Percentiles rank a stretch among this genome's conserved stretches.
These are phyloP conservation scores for Mionectes olivaceus DNA, from an alignment of 2,797 vertebrate genomes.

Conservation along the genomic window DNA sequence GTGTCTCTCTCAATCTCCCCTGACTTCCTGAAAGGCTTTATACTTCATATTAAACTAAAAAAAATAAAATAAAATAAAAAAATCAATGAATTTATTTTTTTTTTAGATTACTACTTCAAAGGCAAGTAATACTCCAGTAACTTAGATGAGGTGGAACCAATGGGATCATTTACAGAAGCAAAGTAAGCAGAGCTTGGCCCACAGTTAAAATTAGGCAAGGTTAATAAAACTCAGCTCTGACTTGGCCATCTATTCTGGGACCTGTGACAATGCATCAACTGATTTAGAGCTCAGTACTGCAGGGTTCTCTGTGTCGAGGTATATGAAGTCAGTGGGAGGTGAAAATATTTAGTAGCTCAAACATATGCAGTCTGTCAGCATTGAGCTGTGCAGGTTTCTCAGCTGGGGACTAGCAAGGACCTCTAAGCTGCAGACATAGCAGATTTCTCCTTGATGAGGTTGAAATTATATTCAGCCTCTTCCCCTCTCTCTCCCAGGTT, in stretches of 20 bases:
- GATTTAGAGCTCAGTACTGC: background rate
- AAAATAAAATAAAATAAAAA: too few relatives aligned
- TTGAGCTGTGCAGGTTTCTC: background rate
- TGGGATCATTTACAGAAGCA: background rate
- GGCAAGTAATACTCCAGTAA: background rate
- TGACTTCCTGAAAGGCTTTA: background rate
- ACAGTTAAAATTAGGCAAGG: background rate
- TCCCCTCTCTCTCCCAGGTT: background rate
- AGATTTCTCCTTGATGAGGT: background rate
- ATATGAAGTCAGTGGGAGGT: background rate
- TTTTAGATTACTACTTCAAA: background rate
- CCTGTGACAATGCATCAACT: background rate
- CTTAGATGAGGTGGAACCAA: background rate
- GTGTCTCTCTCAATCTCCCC: background rate
- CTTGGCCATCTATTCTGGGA: background rate
- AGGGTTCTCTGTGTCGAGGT: background rate
- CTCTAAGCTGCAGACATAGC: background rate
- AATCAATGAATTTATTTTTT: background rate
- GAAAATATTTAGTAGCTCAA: background rate
- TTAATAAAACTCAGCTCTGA: background rate
- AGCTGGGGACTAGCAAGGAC: background rate
- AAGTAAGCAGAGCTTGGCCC: background rate
- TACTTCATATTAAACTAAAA: background rate
- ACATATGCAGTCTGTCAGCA: background rate
- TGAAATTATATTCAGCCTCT: background rate